A percentile compares a stretch with the other conserved stretches of the same genome.
phyloP scores from a whole-genome alignment of 1,140 invertebrate genomes.

The Achroia grisella region DNA sequence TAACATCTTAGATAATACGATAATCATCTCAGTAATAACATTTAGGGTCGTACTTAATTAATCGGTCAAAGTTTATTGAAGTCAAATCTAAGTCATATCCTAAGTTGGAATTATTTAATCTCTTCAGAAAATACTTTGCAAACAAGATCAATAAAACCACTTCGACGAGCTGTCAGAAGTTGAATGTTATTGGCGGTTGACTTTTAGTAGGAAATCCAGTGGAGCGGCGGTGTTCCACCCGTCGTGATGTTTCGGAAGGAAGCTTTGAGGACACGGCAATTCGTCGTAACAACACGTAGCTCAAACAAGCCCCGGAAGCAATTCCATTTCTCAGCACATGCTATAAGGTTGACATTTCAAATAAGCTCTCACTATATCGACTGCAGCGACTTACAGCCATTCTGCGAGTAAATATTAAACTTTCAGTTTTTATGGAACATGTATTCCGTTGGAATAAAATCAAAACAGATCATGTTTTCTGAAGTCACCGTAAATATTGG shows the following conservation, averaged over 20 bases:
- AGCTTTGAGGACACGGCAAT: conserved; percentile 61
- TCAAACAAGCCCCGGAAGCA: conserved; percentile 29
- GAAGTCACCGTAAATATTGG: too few species aligned
- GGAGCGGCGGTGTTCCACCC: conserved; percentile 15
- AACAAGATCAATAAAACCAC: too few species aligned
- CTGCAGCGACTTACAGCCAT: conserved; percentile 63
- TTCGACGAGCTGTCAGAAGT: neutral
- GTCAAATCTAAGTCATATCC: too few species aligned
- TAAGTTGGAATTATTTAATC: too few species aligned
- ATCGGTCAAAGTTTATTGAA: too few species aligned
- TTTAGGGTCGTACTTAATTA: too few species aligned
- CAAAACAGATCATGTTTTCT: conserved; percentile 13
- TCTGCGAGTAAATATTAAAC: conserved; percentile 68
- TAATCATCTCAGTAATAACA: too few species aligned
- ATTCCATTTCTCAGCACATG: conserved; percentile 32
- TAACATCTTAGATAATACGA: too few species aligned
- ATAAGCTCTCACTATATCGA: conserved; percentile 46
- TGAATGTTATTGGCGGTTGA: conserved; percentile 17
- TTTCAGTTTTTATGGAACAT: conserved; percentile 51
- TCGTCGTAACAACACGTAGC: conserved; percentile 53
- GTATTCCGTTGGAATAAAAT: conserved; percentile 55
- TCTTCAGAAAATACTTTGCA: too few species aligned
- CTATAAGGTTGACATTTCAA: conserved; percentile 53
- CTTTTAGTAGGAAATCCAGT: conserved; percentile 33
- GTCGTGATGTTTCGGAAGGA: conserved; percentile 37